A percentile compares a stretch with the other conserved stretches of the same genome.
phyloP scores from a whole-genome alignment of 2,888 invertebrate genomes.

The Gryllus longicercus region DNA sequence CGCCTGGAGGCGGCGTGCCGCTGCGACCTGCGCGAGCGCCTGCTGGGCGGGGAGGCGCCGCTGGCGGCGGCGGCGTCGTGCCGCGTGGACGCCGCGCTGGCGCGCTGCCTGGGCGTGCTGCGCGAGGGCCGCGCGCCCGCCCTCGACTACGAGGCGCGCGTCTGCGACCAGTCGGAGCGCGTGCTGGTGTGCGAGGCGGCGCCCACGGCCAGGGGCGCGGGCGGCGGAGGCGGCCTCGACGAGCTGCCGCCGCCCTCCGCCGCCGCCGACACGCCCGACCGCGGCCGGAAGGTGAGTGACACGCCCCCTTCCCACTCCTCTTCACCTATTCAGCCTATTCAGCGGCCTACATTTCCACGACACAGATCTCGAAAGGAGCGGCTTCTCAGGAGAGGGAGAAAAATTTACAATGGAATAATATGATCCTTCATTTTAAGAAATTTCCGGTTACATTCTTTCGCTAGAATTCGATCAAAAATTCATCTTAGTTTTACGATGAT shows the following conservation, averaged over 20 bases:
- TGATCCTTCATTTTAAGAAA: too few species aligned
- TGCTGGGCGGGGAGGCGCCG: constrained; percentile 47
- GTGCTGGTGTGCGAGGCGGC: constrained; percentile 59
- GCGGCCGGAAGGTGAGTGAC: background rate
- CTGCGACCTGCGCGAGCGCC: constrained; percentile 58
- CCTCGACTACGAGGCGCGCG: constrained; percentile 58
- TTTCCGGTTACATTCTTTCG: too few species aligned
- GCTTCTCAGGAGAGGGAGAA: too few species aligned
- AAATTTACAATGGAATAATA: too few species aligned
- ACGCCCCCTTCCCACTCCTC: background rate
- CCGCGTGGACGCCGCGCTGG: constrained; percentile 56
- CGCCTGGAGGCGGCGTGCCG: constrained; percentile 62
- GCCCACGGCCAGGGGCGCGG: background rate
- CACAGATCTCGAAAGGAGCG: too few species aligned
- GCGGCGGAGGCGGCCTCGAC: background rate
- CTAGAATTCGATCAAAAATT: too few species aligned
- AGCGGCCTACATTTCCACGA: too few species aligned
- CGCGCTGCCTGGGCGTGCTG: constrained; percentile 60
- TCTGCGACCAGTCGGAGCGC: constrained; percentile 53
- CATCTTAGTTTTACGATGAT: too few species aligned
- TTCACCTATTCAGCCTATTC: too few species aligned
- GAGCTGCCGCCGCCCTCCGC: constrained; percentile 30
- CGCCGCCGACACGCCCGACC: constrained; percentile 25
- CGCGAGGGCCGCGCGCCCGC: constrained; percentile 62
- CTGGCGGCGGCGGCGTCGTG: constrained; percentile 47